Percentiles rank a stretch among this genome's conserved stretches.
These are phyloP conservation scores for Epistrophe grossulariae DNA, from an alignment of 2,888 invertebrate genomes.

Conservation along the genomic window DNA sequence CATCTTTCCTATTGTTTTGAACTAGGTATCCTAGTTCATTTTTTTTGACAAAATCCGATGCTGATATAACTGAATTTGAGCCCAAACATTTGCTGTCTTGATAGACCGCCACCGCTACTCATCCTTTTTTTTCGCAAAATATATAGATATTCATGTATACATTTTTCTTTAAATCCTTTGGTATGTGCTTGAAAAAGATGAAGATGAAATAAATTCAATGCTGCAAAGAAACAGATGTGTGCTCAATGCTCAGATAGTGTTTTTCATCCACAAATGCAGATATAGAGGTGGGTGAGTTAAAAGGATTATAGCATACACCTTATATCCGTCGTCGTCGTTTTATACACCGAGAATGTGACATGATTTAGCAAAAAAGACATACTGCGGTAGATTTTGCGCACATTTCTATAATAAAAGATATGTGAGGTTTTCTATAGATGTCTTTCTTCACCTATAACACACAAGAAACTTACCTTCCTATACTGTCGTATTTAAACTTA, in stretches of 20 bases:
- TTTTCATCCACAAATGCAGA: background rate
- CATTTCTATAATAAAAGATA: background rate
- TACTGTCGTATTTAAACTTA: too few species aligned
- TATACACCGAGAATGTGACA: conserved; percentile 53
- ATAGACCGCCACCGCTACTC: conserved; percentile 18
- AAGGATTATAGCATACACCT: conserved; percentile 63
- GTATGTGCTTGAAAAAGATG: background rate
- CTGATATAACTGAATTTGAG: background rate
- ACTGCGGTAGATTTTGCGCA: conserved; percentile 58
- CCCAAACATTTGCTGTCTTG: conserved; percentile 3
- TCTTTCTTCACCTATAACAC: background rate
- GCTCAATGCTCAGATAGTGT: conserved; percentile 29
- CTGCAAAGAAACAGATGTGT: conserved; percentile 35
- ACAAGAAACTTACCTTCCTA: background rate
- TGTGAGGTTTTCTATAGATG: conserved; percentile 12
- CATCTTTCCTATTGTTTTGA: too few species aligned
- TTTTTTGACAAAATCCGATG: background rate
- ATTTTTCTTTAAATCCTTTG: conserved; percentile 2
- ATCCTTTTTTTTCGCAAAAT: background rate
- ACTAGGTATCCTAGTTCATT: too few species aligned
- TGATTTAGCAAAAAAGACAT: conserved; percentile 66
- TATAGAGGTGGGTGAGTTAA: conserved; percentile 21
- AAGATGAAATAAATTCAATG: conserved; percentile 29
- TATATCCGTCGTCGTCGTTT: background rate
- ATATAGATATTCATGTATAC: background rate